Percentiles rank a stretch among this genome's conserved stretches.
Evolutionary conservation across 2,797 vertebrate species (phyloP).

Genomic region (Xenops minutus): DNA sequence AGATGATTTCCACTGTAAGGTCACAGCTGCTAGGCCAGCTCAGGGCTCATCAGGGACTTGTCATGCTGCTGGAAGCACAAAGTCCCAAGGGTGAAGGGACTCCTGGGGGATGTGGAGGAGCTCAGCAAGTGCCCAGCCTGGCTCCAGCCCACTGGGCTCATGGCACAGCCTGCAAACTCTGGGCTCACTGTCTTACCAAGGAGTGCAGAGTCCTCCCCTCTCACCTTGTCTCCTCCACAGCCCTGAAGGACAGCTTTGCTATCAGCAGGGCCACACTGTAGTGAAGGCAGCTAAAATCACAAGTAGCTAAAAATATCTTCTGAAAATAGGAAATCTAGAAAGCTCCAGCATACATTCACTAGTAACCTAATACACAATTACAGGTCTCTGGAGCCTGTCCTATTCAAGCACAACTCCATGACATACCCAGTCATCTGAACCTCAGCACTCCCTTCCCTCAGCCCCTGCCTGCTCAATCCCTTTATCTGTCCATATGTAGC

Average conservation of each 20-base stretch:
- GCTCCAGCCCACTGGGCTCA: background rate
- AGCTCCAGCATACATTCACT: background rate
- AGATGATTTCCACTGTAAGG: conserved; percentile 29
- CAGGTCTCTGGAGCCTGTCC: background rate
- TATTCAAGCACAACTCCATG: background rate
- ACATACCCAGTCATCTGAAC: background rate
- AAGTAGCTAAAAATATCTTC: background rate
- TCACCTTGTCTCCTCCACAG: background rate
- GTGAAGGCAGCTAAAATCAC: background rate
- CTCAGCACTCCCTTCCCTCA: background rate
- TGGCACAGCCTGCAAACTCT: background rate
- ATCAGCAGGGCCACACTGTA: background rate
- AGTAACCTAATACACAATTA: background rate
- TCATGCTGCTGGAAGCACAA: background rate
- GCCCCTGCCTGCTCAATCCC: background rate
- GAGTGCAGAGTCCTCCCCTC: background rate
- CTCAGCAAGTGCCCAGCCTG: background rate
- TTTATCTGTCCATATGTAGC: background rate
- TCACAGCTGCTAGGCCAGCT: background rate
- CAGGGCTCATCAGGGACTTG: background rate
- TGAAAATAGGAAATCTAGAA: background rate
- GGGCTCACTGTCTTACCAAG: background rate
- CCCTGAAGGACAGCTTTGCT: background rate
- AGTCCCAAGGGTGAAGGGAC: background rate
- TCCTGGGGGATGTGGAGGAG: background rate